Conservation (phyloP, 1,140 invertebrate species). For the Aplysia californica region DNA sequence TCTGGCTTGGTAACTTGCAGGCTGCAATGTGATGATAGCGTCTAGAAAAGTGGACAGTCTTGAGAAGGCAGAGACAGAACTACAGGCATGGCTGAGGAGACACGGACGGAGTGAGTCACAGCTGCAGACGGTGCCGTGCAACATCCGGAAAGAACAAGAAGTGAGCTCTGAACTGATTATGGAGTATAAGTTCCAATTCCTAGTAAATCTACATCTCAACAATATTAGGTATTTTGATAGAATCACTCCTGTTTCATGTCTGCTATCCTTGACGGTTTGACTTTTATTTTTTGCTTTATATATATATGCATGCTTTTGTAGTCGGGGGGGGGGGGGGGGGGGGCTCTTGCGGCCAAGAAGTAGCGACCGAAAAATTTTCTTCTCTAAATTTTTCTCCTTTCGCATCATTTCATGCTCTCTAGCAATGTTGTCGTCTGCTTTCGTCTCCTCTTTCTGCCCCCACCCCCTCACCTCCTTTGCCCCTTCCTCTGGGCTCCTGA, state of each 20-base stretch:
- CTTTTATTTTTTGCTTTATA: too few relatives aligned
- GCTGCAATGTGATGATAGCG: conserved; percentile 71
- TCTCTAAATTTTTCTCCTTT: too few relatives aligned
- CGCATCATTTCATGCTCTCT: too few relatives aligned
- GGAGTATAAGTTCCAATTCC: neutral
- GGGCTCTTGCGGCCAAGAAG: too few relatives aligned
- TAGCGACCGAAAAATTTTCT: too few relatives aligned
- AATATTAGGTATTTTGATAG: too few relatives aligned
- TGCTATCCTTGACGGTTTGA: neutral
- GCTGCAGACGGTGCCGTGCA: conserved; percentile 64
- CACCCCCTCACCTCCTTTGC: too few relatives aligned
- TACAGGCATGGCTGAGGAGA: conserved; percentile 22
- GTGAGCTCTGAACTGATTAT: conserved; percentile 43
- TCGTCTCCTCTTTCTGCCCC: too few relatives aligned
- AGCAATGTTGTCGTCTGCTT: too few relatives aligned
- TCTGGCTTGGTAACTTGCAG: conserved; percentile 47
- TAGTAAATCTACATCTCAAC: too few relatives aligned
- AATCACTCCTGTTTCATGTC: neutral
- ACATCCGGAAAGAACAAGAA: conserved; percentile 71
- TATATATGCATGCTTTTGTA: neutral
- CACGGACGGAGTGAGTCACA: conserved; percentile 35
- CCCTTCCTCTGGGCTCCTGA: too few relatives aligned
- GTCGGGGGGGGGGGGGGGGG: too few relatives aligned
- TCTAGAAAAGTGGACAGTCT: conserved; percentile 68
- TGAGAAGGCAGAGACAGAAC: conserved; percentile 54